Conservation (phyloP, 2,113 vertebrate species). For the Sminthopsis crassicaudata region DNA sequence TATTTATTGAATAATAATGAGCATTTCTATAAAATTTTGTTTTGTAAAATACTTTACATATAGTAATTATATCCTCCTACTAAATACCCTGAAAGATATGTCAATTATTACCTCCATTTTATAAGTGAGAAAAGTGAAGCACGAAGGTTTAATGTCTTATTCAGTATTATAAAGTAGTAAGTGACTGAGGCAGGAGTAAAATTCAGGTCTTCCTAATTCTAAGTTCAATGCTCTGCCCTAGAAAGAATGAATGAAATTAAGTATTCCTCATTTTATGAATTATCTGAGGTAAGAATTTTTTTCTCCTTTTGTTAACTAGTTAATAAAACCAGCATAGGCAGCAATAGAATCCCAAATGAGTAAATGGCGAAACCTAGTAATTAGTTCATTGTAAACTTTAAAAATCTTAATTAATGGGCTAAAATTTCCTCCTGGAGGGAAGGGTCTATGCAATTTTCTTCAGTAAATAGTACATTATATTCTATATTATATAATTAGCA, state of each 20-base stretch:
- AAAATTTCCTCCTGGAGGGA: neutral
- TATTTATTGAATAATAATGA: neutral
- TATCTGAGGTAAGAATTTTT: neutral
- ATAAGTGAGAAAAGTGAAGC: neutral
- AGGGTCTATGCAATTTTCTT: neutral
- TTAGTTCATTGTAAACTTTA: neutral
- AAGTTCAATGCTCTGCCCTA: neutral
- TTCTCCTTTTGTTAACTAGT: conserved; percentile 27
- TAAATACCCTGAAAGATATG: neutral
- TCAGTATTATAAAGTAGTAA: neutral
- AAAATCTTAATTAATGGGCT: neutral
- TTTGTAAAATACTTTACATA: neutral
- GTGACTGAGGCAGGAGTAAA: neutral
- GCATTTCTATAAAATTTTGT: neutral
- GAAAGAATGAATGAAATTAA: neutral
- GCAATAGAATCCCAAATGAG: neutral
- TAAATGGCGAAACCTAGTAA: conserved; percentile 5
- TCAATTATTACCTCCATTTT: no score
- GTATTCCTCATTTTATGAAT: neutral
- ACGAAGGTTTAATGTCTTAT: neutral
- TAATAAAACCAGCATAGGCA: neutral
- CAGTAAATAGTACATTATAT: neutral
- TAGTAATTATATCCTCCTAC: neutral
- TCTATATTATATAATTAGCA: neutral
- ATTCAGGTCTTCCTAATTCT: neutral